Evolutionary conservation across 1,140 invertebrate genomes (phyloP).

Genomic region (Dendrolimus kikuchii): DNA sequence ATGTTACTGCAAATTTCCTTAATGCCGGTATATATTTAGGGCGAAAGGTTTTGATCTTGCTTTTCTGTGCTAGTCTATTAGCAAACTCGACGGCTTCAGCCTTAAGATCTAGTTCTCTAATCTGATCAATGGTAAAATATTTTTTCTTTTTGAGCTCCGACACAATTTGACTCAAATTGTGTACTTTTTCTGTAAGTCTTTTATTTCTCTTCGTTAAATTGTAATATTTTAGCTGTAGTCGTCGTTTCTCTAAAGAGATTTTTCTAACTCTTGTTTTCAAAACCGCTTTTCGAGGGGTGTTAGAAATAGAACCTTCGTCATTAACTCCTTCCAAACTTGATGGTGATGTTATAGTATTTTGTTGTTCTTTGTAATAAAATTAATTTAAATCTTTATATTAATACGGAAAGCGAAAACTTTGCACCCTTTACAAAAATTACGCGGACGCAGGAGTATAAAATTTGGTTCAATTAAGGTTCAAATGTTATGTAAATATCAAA

Average conservation of each 20-base stretch:
- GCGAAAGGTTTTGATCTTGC: constrained; percentile 7
- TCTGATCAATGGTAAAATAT: constrained; percentile 7
- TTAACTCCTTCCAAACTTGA: not conserved
- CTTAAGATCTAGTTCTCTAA: constrained; percentile 8
- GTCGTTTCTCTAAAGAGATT: too few species aligned
- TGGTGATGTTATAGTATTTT: not conserved
- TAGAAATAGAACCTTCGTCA: constrained; percentile 2
- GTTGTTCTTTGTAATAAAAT: not conserved
- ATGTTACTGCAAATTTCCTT: constrained; percentile 32
- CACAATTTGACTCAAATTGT: constrained; percentile 9
- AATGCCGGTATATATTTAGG: constrained; percentile 12
- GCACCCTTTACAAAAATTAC: too few species aligned
- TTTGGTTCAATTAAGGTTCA: too few species aligned
- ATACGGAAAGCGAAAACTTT: too few species aligned
- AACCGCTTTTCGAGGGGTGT: constrained; percentile 3
- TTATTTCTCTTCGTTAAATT: constrained; percentile 11
- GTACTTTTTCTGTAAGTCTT: constrained; percentile 10
- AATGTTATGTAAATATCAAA: too few species aligned
- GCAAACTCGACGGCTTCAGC: constrained; percentile 6
- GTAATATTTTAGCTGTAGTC: constrained; percentile 6
- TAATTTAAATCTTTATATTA: not conserved
- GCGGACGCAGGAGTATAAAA: too few species aligned
- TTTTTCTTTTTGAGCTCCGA: constrained; percentile 8
- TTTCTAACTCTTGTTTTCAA: too few species aligned
- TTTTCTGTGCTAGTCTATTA: constrained; percentile 8